Percentiles rank a stretch among this genome's conserved stretches.
phyloP scores from a whole-genome alignment of 2,113 vertebrate species.

The Lethenteron camtschaticum region DNA sequence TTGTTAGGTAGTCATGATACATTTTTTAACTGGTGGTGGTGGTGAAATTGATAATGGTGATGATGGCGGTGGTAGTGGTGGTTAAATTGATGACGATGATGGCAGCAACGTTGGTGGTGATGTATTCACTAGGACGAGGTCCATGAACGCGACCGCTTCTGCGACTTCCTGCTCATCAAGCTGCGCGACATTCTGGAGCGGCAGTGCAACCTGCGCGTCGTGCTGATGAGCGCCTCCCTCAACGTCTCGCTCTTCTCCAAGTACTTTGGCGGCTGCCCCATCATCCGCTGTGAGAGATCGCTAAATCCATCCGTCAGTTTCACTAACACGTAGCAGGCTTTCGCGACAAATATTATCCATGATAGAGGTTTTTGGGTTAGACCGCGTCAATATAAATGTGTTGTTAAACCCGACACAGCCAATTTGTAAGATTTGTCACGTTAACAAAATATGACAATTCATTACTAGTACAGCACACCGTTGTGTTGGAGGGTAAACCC shows the following conservation, averaged over 20 bases:
- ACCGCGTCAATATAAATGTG: not conserved
- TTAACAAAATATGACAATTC: not conserved
- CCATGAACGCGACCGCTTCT: conserved; percentile 73
- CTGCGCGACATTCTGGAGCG: conserved; percentile 50
- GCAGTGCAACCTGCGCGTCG: conserved; percentile 41
- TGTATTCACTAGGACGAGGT: conserved; percentile 53
- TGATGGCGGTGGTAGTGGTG: too few species aligned
- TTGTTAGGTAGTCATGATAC: too few species aligned
- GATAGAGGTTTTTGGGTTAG: not conserved
- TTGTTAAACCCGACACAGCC: not conserved
- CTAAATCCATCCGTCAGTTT: not conserved
- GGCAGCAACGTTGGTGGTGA: too few species aligned
- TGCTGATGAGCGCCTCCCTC: conserved; percentile 71
- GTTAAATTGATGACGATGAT: too few species aligned
- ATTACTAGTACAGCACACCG: not conserved
- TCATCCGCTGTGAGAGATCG: conserved; percentile 52
- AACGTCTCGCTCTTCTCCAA: conserved; percentile 52
- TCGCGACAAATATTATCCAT: too few species aligned
- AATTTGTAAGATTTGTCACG: not conserved
- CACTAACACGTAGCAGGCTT: too few species aligned
- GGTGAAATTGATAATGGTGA: too few species aligned
- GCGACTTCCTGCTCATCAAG: conserved; percentile 80
- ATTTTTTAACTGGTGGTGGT: too few species aligned
- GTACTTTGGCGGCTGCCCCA: conserved; percentile 67
- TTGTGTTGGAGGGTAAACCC: too few species aligned